Conservation (phyloP, 2,797 vertebrate species). For the Phyllotis vaccarum region DNA sequence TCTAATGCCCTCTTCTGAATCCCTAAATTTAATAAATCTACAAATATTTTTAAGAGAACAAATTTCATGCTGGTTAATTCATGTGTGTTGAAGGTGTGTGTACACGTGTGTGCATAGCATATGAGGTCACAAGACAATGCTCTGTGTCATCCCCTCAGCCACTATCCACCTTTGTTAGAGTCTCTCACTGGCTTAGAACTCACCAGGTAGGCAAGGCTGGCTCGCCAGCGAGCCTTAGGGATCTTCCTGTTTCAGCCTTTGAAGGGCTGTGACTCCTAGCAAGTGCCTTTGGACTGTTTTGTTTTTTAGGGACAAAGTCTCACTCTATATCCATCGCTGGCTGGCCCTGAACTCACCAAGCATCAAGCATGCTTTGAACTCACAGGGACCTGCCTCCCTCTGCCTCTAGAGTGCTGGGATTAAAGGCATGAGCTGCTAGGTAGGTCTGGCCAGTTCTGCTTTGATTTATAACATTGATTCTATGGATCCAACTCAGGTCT, state of each 20-base stretch:
- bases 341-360: neutral
- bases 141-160: neutral
- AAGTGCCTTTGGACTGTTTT: neutral
- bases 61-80: neutral
- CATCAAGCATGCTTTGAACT: neutral
- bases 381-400: neutral
- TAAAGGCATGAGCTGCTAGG: neutral
- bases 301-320: neutral
- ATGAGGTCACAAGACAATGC: neutral
- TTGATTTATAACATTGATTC: neutral
- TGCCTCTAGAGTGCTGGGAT: neutral
- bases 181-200: neutral
- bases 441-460: neutral
- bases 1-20: neutral
- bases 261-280: neutral
- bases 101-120: neutral
- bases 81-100: neutral
- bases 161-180: neutral
- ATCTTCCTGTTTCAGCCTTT: too few species aligned
- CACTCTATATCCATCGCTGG: too few species aligned
- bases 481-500: neutral
- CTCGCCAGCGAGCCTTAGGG: neutral
- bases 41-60: neutral
- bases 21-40: neutral
- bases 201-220: neutral